These are phyloP conservation scores for Antechinus stuartii DNA, from an alignment of 2,113 vertebrate genomes.

Conservation along the genomic window DNA sequence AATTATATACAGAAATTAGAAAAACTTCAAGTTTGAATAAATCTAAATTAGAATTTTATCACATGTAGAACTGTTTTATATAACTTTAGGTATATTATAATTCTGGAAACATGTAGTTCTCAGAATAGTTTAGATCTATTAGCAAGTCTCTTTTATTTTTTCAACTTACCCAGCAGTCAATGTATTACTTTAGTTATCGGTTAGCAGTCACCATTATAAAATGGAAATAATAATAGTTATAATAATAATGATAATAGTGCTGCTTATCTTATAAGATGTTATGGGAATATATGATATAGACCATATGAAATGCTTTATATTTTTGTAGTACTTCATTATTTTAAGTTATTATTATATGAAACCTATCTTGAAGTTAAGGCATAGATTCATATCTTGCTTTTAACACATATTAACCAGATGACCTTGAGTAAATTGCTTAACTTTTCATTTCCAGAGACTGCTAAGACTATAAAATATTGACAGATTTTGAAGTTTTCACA, in stretches of 20 bases:
- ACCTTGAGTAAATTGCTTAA: background rate
- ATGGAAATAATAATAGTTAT: background rate
- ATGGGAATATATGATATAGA: background rate
- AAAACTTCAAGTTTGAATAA: background rate
- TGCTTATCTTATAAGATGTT: background rate
- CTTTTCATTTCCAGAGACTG: background rate
- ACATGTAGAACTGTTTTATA: background rate
- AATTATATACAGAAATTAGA: background rate
- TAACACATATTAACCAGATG: background rate
- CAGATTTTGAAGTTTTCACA: background rate
- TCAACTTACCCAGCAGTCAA: background rate
- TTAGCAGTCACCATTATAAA: background rate
- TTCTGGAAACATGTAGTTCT: conserved; percentile 14
- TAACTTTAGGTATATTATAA: background rate
- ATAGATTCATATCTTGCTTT: background rate
- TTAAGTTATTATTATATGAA: background rate
- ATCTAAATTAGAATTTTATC: background rate
- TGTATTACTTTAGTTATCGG: background rate
- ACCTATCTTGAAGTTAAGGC: background rate
- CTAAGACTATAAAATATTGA: background rate
- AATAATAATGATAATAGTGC: background rate
- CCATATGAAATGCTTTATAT: background rate
- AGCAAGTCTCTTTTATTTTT: background rate
- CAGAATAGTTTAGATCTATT: conserved; percentile 34
- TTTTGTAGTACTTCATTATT: background rate